Conservation (phyloP, 1,140 invertebrate genomes). For the Drosophila nigromelanica region DNA sequence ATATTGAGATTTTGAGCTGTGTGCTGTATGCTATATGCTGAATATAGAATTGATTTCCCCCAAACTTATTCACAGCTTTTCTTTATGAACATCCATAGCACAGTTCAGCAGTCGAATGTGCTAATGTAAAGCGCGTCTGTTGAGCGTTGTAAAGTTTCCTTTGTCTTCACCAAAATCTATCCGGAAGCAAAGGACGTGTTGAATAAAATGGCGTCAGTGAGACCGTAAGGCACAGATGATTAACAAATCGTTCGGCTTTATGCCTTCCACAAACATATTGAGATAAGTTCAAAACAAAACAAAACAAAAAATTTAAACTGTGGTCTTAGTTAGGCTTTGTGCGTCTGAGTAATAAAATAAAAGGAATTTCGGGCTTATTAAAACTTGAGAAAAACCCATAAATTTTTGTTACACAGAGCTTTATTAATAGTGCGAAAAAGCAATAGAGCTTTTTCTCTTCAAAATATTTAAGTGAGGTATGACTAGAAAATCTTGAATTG, state of each 20-base stretch:
- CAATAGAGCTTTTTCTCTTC: too few species aligned
- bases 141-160: conserved; percentile 37
- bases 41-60: conserved; percentile 64
- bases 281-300: conserved; percentile 12
- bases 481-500: too few species aligned
- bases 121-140: conserved; percentile 27
- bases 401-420: too few species aligned
- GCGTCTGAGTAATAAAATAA: too few species aligned
- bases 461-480: too few species aligned
- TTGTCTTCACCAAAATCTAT: conserved; percentile 24
- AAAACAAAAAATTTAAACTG: too few species aligned
- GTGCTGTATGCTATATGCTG: conserved; percentile 20
- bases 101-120: conserved; percentile 34
- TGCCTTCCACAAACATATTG: neutral
- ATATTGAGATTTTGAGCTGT: conserved; percentile 67
- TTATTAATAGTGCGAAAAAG: too few species aligned
- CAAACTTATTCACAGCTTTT: conserved; percentile 4
- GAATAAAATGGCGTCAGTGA: neutral
- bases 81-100: conserved; percentile 24
- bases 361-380: too few species aligned
- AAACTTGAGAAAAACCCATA: too few species aligned
- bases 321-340: too few species aligned
- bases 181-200: neutral
- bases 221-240: conserved; percentile 11
- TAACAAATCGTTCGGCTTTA: conserved; percentile 13